These are phyloP conservation scores for Temnopleurus reevesii DNA, from an alignment of 53 echinoderm and acorn worm species.

Conservation along the genomic window DNA sequence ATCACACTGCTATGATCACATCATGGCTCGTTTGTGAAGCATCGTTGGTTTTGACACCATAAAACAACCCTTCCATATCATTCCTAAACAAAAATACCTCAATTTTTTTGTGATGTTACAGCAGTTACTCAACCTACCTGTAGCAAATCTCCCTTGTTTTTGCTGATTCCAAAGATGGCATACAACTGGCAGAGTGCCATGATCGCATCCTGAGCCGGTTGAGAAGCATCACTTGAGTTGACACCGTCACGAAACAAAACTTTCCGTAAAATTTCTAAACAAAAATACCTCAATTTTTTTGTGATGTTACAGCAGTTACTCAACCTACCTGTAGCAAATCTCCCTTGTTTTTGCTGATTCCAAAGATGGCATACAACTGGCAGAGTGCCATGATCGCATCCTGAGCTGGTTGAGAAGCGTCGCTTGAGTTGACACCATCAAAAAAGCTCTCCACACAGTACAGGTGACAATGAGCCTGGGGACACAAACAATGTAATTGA, in stretches of 20 bases:
- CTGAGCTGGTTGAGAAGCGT: slow-evolving; percentile 64
- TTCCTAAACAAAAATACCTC: no score
- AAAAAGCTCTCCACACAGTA: slow-evolving; percentile 71
- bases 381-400: slow-evolving; percentile 70
- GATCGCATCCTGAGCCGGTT: slow-evolving; percentile 67
- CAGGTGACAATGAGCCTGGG: slow-evolving; percentile 91
- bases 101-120: no score
- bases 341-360: slow-evolving; percentile 84
- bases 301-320: no score
- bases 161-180: slow-evolving; percentile 82
- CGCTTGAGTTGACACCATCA: slow-evolving; percentile 60
- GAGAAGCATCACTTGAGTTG: slow-evolving; percentile 57
- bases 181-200: slow-evolving; percentile 73
- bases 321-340: slow-evolving; percentile 78
- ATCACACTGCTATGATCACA: no score
- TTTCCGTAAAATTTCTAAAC: no score
- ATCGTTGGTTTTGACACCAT: no score
- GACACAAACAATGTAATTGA: background rate
- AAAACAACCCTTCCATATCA: no score
- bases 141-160: slow-evolving; percentile 88
- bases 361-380: slow-evolving; percentile 81
- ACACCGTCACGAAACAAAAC: no score
- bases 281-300: no score
- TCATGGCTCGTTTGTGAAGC: no score
- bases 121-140: slow-evolving; percentile 55